These are phyloP conservation scores for Phataginus tricuspis DNA, from an alignment of 2,797 vertebrate species.

Conservation along the genomic window DNA sequence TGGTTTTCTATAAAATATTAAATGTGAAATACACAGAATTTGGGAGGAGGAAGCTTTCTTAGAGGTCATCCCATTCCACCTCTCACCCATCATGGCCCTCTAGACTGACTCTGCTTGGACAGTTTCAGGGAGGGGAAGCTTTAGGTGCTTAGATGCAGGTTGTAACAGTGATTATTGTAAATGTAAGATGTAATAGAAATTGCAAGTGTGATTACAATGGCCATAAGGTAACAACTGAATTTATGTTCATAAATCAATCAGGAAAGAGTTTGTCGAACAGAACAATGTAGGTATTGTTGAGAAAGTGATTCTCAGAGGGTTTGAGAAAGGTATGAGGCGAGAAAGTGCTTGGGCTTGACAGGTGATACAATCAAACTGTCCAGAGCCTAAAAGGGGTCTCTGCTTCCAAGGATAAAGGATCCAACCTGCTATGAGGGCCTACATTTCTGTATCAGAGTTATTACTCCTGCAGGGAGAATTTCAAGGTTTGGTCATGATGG, in stretches of 20 bases:
- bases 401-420: not conserved
- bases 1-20: slow-evolving; percentile 9
- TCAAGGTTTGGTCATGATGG: not conserved
- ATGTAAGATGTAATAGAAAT: not conserved
- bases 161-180: not conserved
- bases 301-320: not conserved
- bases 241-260: slow-evolving; percentile 44
- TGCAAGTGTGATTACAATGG: not conserved
- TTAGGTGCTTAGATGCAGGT: not conserved
- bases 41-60: not conserved
- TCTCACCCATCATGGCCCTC: not conserved
- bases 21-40: not conserved
- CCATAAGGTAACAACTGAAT: slow-evolving; percentile 52
- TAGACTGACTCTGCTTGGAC: not conserved
- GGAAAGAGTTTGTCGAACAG: not conserved
- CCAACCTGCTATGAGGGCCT: not conserved
- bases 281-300: slow-evolving; percentile 28
- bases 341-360: not conserved
- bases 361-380: not conserved
- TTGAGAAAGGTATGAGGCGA: not conserved
- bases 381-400: not conserved
- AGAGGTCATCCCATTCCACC: not conserved
- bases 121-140: not conserved
- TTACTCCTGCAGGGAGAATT: not conserved
- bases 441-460: not conserved